phyloP scores from a whole-genome alignment of 2,888 invertebrate genomes.

The Acronicta alni region DNA sequence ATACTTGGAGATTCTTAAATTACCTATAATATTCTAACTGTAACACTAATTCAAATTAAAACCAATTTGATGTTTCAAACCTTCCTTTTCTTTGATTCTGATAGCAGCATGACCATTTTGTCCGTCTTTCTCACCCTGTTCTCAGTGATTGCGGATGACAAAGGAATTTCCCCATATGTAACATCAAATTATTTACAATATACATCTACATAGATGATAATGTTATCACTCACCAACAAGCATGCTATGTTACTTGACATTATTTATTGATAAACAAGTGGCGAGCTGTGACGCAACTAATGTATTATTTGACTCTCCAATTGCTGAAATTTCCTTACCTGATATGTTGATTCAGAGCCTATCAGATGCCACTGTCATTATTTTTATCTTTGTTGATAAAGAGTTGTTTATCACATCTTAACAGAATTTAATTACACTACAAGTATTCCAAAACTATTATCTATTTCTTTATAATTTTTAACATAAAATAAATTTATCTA shows the following conservation, averaged over 20 bases:
- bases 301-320: slow-evolving; percentile 19
- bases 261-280: slow-evolving; percentile 43
- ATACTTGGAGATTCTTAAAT: slow-evolving; percentile 14
- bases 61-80: not conserved
- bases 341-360: slow-evolving; percentile 27
- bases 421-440: no score
- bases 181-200: slow-evolving; percentile 30
- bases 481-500: no score
- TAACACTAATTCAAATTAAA: not conserved
- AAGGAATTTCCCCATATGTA: slow-evolving; percentile 26
- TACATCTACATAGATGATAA: slow-evolving; percentile 31
- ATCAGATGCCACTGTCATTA: slow-evolving; percentile 6
- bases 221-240: slow-evolving; percentile 38
- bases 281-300: slow-evolving; percentile 44
- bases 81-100: no score
- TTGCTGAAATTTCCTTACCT: slow-evolving; percentile 33
- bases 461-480: no score
- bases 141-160: slow-evolving; percentile 5
- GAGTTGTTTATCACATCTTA: not conserved
- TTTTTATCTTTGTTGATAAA: slow-evolving; percentile 32
- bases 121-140: no score
- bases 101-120: no score
- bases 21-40: slow-evolving; percentile 1
- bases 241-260: slow-evolving; percentile 26
- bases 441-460: no score